Percentiles rank a stretch among this genome's conserved stretches.
phyloP scores from a whole-genome alignment of 2,888 invertebrate species.

The Oxyscelio sp. region DNA sequence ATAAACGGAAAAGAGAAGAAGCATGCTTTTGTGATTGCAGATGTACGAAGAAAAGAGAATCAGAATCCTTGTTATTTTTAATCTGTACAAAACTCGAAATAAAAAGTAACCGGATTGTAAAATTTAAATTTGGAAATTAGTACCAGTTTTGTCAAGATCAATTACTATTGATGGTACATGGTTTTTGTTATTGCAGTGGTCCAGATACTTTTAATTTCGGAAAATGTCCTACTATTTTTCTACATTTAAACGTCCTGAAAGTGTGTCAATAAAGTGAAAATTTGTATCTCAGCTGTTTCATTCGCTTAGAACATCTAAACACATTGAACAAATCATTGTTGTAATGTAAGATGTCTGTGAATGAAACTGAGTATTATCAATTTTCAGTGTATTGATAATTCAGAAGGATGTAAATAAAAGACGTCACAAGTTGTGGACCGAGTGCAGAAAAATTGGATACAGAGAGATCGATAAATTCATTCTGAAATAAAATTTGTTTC shows the following conservation, averaged over 20 bases:
- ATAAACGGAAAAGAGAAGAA: conserved; percentile 52
- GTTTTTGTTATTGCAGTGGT: conserved; percentile 48
- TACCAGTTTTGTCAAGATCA: conserved; percentile 4
- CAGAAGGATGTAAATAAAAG: conserved; percentile 28
- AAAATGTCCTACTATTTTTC: conserved; percentile 56
- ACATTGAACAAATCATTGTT: conserved; percentile 1
- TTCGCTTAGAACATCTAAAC: not conserved
- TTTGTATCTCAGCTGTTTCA: conserved; percentile 11
- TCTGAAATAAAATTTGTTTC: conserved; percentile 63
- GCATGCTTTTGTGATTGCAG: conserved; percentile 61
- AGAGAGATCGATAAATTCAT: conserved; percentile 76
- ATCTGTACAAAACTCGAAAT: conserved; percentile 58
- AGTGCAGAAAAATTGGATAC: conserved; percentile 74
- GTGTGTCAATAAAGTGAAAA: conserved; percentile 13
- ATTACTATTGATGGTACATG: not conserved
- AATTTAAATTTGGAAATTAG: conserved; percentile 18
- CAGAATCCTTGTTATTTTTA: conserved; percentile 45
- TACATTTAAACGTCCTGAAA: conserved; percentile 42
- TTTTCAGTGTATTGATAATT: conserved; percentile 18
- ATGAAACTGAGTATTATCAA: not conserved
- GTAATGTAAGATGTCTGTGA: not conserved
- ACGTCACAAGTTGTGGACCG: conserved; percentile 57
- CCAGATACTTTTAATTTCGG: conserved; percentile 70
- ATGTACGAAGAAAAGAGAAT: conserved; percentile 45
- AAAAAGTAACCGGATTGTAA: conserved; percentile 66